These are phyloP conservation scores for Chalcis sispes DNA, from an alignment of 2,888 invertebrate genomes.

Conservation along the genomic window DNA sequence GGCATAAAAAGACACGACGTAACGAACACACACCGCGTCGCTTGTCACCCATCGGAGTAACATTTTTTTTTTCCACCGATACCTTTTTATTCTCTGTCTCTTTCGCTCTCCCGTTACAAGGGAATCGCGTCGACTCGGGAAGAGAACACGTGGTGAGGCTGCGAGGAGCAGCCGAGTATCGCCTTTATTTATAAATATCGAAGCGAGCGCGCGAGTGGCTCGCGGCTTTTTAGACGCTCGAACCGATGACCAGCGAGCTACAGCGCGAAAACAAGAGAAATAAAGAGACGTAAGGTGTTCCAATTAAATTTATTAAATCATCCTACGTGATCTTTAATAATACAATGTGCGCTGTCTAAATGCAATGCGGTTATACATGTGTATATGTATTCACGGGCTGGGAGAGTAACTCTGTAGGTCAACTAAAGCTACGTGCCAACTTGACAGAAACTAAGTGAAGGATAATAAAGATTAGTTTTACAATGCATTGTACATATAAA, in stretches of 20 bases:
- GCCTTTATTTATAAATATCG: constrained; percentile 45
- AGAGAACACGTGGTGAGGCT: constrained; percentile 7
- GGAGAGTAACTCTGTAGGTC: no score
- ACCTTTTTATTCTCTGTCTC: neutral
- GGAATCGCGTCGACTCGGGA: neutral
- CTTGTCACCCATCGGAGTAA: neutral
- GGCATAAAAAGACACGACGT: neutral
- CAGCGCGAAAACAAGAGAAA: neutral
- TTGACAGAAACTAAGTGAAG: no score
- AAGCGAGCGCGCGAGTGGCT: neutral
- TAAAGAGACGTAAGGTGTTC: neutral
- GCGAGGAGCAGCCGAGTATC: constrained; percentile 1
- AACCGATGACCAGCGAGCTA: constrained; percentile 4
- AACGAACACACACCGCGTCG: neutral
- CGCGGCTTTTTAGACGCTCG: constrained; percentile 29
- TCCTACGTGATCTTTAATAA: neutral
- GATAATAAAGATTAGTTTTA: no score
- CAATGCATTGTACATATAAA: no score
- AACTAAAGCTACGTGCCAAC: no score
- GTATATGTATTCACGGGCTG: no score
- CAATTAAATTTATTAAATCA: constrained; percentile 12
- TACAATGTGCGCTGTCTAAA: neutral
- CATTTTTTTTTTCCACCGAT: neutral
- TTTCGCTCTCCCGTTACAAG: constrained; percentile 6
- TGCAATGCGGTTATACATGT: no score